Base-by-base conservation (phyloP, 2,113 vertebrate genomes). In the Actenoides lindsayi region DNA sequence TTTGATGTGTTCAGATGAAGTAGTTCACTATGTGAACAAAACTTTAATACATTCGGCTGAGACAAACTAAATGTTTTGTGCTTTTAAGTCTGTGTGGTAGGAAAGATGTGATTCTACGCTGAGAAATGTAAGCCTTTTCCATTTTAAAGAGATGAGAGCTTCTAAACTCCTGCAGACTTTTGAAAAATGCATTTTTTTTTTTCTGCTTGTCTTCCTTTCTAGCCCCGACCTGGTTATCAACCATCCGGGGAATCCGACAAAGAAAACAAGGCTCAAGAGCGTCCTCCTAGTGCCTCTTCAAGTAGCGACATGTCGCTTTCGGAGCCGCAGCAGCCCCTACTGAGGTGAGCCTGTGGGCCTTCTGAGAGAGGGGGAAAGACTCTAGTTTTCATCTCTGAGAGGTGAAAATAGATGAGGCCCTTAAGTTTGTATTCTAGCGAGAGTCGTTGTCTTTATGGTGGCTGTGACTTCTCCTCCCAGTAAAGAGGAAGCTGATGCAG, bases 201-300 rank as follows among this genome's bases (percentile, higher is more conserved):
- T 93, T 92, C 67, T 96, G 57, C 3, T 91, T 96, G 14, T 87
- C 86, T 97, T 95, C 51, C 11, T 95, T 92, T 83, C 31, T 91
- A 98, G 98, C 93, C 98, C 86, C 98, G 96, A 92, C 98, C 98
- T 54, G 98, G 98, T 89, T 99, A 99, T 97, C 99, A 99, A 7
- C 99, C 99, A 13, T 99, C 99, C 81, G 99, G 99, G 89, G 99
- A 99, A 97, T 99, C 99, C 1, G 99, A 99, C 96, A 99, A 99
- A 97, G 99, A 99, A 95, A 99, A 99, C 97, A 99, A 99, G 93
- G 98, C 97, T 87, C 98, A 99, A 25, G 99, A 99, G 78, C 98
- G 99, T 80, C 98, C 99, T 37, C 98, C 98, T 8, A 99, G 99
- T 81, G 99, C 99, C 41, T 98, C 98, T 56, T 99, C 99, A 6